These are phyloP conservation scores for Macroglossus sobrinus DNA, from an alignment of 2,113 vertebrate genomes.

Conservation along the genomic window DNA sequence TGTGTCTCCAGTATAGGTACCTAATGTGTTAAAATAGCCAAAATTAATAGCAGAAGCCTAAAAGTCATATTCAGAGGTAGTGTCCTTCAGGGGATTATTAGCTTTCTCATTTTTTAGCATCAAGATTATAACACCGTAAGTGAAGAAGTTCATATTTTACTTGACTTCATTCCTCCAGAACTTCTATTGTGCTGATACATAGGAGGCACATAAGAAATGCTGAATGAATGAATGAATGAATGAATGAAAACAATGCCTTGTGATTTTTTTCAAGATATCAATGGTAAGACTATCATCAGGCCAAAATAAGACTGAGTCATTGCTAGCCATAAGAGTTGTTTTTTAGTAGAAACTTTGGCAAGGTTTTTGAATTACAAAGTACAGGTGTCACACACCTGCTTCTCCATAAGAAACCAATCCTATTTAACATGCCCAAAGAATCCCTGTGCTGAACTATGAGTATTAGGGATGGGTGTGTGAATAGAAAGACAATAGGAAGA, in stretches of 20 bases:
- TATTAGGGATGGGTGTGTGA: not conserved
- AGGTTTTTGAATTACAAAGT: not conserved
- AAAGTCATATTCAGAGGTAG: not conserved
- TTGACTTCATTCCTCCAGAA: not conserved
- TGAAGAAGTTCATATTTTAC: not conserved
- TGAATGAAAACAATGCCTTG: not conserved
- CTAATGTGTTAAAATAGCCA: not conserved
- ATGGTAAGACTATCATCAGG: not conserved
- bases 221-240: not conserved
- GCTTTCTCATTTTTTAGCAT: not conserved
- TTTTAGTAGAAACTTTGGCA: not conserved
- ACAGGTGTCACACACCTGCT: not conserved
- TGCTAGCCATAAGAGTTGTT: not conserved
- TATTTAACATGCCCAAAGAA: not conserved
- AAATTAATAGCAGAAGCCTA: not conserved
- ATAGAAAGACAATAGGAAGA: not conserved
- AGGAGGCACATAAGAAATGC: not conserved
- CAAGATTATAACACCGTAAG: not conserved
- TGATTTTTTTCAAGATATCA: not conserved
- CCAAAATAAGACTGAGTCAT: not conserved
- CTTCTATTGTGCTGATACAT: not conserved
- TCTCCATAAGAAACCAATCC: not conserved
- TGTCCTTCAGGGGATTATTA: not conserved
- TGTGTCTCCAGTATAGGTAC: not conserved
- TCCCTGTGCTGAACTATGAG: too few relatives aligned